Percentiles rank a stretch among this genome's conserved stretches.
phyloP scores from a whole-genome alignment of 92 coral and sea anemone genomes.

The Scolanthus callimorphus region DNA sequence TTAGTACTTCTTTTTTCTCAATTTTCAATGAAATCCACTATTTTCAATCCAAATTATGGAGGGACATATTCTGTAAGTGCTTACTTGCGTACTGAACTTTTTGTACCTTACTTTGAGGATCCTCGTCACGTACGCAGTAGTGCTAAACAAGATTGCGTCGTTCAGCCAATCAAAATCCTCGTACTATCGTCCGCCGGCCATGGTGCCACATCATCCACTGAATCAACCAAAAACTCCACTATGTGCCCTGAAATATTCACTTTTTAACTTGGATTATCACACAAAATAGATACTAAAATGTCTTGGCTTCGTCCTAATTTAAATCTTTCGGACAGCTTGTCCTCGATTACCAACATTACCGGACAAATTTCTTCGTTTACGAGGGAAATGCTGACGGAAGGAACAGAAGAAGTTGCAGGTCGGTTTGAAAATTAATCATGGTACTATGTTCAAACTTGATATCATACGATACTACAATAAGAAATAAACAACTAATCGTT shows the following conservation, averaged over 20 bases:
- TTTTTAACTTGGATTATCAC: too few relatives aligned
- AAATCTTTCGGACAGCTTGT: constrained; percentile 73
- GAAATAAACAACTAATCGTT: too few relatives aligned
- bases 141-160: constrained; percentile 30
- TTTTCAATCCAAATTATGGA: too few relatives aligned
- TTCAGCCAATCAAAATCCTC: constrained; percentile 63
- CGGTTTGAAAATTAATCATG: constrained; percentile 5
- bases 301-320: constrained; percentile 89
- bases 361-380: constrained; percentile 98
- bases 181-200: constrained; percentile 30
- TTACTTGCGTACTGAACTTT: too few relatives aligned
- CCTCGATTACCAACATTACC: constrained; percentile 83
- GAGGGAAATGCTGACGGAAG: constrained; percentile 96
- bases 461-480: too few relatives aligned
- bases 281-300: constrained; percentile 78
- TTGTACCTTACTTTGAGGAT: not conserved
- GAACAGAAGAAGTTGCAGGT: constrained; percentile 96
- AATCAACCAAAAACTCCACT: not conserved
- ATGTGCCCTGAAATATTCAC: constrained; percentile 7
- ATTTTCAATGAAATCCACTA: too few relatives aligned
- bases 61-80: too few relatives aligned
- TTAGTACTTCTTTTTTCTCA: too few relatives aligned
- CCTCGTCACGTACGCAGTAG: not conserved
- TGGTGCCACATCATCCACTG: constrained; percentile 82
- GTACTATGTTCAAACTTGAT: not conserved